phyloP scores from a whole-genome alignment of 2,113 vertebrate species.

The Neotragus pygmaeus region DNA sequence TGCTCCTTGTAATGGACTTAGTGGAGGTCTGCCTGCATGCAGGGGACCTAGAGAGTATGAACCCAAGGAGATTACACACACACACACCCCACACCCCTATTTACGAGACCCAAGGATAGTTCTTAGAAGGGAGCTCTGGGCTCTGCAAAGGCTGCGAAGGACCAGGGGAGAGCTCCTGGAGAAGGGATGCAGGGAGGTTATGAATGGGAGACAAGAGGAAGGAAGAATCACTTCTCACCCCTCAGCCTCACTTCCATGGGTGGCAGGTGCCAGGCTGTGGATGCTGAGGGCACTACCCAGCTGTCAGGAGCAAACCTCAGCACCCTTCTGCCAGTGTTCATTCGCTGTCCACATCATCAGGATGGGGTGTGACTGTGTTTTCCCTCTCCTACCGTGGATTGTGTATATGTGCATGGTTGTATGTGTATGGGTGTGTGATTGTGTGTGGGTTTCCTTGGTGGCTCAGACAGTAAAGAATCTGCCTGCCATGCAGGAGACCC shows the following conservation, averaged over 20 bases:
- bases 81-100: not conserved
- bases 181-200: too few relatives aligned
- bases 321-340: accelerated
- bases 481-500: not conserved
- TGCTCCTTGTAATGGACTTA: not conserved
- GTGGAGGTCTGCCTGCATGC: not conserved
- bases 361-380: accelerated
- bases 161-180: not conserved
- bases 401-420: not conserved
- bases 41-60: not conserved
- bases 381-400: accelerated
- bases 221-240: not conserved
- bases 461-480: not conserved
- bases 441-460: not conserved
- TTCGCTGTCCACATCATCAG: not conserved
- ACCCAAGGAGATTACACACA: not conserved
- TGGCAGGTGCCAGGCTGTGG: not conserved
- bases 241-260: not conserved
- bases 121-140: not conserved
- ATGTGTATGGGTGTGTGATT: too few relatives aligned
- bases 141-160: not conserved
- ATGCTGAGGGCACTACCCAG: not conserved
- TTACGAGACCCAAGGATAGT: not conserved
- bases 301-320: not conserved
- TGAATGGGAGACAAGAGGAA: not conserved